A percentile compares a stretch with the other conserved stretches of the same genome.
phyloP scores from a whole-genome alignment of 2,113 vertebrate species.

The Rostratula benghalensis region DNA sequence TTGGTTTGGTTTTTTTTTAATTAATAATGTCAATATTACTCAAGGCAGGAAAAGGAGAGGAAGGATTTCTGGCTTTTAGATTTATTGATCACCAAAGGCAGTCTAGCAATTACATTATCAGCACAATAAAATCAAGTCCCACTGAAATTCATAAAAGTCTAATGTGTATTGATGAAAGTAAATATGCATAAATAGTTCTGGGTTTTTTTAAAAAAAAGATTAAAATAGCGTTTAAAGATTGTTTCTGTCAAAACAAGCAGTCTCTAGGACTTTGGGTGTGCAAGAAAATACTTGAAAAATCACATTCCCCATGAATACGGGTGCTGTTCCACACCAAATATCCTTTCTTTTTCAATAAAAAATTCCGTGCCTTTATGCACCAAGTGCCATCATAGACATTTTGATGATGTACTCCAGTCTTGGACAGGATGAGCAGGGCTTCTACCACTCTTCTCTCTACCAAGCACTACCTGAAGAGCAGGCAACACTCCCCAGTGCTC shows the following conservation, averaged over 20 bases:
- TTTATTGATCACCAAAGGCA: not conserved
- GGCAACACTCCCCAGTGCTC: not conserved
- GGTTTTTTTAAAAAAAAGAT: not conserved
- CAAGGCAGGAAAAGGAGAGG: not conserved
- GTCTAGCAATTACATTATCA: constrained; percentile 26
- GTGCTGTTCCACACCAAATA: not conserved
- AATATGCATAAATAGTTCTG: constrained; percentile 18
- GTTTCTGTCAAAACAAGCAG: constrained; percentile 30
- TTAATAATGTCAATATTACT: not conserved
- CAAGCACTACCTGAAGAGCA: not conserved
- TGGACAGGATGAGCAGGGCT: not conserved
- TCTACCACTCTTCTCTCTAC: not conserved
- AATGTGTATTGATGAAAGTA: constrained; percentile 14
- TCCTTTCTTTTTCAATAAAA: not conserved
- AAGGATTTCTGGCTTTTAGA: not conserved
- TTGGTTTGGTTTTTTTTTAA: not conserved
- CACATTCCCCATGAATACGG: not conserved
- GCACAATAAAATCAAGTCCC: constrained; percentile 39
- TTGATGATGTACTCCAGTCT: not conserved
- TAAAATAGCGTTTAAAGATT: not conserved
- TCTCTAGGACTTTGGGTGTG: not conserved
- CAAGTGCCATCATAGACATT: not conserved
- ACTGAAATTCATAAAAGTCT: constrained; percentile 38
- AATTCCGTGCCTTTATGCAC: not conserved
- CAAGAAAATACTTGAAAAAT: not conserved